A percentile compares a stretch with the other conserved stretches of the same genome.
Conservation (phyloP, 2,888 invertebrate species). For the Sipunculus nudus region DNA sequence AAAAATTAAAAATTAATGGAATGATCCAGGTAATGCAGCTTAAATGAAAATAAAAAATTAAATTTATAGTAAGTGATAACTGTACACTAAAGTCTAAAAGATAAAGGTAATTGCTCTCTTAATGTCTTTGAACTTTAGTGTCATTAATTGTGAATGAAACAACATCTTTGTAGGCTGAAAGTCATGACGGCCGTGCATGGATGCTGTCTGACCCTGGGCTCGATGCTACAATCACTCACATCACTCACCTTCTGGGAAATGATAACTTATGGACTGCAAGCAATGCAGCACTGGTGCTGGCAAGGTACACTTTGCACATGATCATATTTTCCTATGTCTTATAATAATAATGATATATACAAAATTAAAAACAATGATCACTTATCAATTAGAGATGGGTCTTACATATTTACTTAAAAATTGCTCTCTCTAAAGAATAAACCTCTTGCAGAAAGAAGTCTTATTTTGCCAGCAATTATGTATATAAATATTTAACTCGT, state of each 20-base stretch:
- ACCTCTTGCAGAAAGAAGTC: neutral
- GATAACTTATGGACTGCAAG: constrained; percentile 66
- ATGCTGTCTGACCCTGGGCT: constrained; percentile 58
- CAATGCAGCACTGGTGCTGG: constrained; percentile 65
- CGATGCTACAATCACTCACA: constrained; percentile 49
- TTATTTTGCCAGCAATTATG: neutral
- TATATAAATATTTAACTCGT: no score
- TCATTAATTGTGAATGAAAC: no score
- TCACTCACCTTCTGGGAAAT: constrained; percentile 54
- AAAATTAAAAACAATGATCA: neutral
- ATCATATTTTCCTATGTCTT: no score
- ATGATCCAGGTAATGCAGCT: no score
- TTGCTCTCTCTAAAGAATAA: neutral
- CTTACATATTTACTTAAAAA: neutral
- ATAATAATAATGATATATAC: neutral
- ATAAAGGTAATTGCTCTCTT: no score
- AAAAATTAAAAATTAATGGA: no score
- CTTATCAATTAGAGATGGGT: no score
- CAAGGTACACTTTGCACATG: constrained; percentile 59
- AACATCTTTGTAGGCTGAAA: constrained; percentile 55
- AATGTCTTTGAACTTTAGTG: no score
- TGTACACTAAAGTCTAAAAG: no score
- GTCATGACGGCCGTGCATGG: constrained; percentile 61
- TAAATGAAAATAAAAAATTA: no score
- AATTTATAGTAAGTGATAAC: no score